These are phyloP conservation scores for Desoria tigrina DNA, from an alignment of 2,888 invertebrate genomes.

Conservation along the genomic window DNA sequence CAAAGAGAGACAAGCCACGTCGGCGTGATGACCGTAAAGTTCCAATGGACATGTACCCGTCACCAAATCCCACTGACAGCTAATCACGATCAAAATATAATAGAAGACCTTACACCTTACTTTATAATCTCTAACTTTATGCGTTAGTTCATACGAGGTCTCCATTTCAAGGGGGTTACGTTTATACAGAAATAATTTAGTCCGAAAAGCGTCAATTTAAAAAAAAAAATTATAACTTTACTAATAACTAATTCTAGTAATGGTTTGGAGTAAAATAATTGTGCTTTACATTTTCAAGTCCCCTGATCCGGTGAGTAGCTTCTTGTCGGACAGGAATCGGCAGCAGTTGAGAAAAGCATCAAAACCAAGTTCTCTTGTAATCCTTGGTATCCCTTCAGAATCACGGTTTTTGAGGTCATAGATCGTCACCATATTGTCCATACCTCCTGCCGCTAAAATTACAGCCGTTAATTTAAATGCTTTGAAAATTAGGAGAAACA, in stretches of 20 bases:
- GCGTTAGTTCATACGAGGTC: too few species aligned
- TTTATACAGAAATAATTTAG: neutral
- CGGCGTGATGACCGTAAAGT: conserved; percentile 81
- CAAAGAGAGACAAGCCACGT: conserved; percentile 82
- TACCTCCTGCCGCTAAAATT: conserved; percentile 80
- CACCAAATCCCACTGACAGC: conserved; percentile 86
- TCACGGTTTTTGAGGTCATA: conserved; percentile 89
- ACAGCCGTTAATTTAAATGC: conserved; percentile 5
- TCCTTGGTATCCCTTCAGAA: conserved; percentile 77
- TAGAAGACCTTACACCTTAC: neutral
- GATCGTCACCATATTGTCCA: conserved; percentile 92
- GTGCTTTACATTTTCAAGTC: conserved; percentile 94
- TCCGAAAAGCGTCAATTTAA: neutral
- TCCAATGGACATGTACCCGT: conserved; percentile 76
- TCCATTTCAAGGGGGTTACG: too few species aligned
- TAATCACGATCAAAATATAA: conserved; percentile 56
- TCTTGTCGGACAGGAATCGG: conserved; percentile 79
- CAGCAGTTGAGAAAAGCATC: conserved; percentile 86
- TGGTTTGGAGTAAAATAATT: too few species aligned
- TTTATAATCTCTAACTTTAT: neutral
- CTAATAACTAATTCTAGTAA: too few species aligned
- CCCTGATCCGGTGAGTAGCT: conserved; percentile 84
- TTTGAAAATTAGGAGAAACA: neutral
- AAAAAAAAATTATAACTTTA: neutral
- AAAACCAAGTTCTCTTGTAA: conserved; percentile 82